A percentile compares a stretch with the other conserved stretches of the same genome.
These are phyloP conservation scores for Macroglossus sobrinus DNA, from an alignment of 2,113 vertebrate genomes.

Conservation along the genomic window DNA sequence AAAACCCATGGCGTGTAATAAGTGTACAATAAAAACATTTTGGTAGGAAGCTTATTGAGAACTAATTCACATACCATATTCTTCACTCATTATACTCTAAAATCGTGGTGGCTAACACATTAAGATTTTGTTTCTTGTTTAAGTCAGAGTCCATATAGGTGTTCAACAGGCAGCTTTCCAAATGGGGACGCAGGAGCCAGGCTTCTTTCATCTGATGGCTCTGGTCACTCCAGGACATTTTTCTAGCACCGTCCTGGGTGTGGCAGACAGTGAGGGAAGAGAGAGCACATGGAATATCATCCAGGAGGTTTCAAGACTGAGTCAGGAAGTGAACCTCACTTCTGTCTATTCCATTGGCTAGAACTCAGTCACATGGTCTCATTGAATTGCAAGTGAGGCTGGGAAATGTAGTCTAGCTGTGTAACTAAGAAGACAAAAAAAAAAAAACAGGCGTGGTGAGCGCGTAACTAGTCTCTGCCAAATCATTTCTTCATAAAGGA, in stretches of 20 bases:
- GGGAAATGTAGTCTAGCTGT: neutral
- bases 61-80: too few species aligned
- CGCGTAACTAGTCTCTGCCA: too few species aligned
- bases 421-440: neutral
- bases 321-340: neutral
- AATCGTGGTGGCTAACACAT: neutral
- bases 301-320: neutral
- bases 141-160: neutral
- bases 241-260: neutral
- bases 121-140: neutral
- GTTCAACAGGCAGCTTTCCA: neutral
- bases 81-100: neutral
- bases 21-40: too few species aligned
- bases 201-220: neutral
- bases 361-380: neutral
- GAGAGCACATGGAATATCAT: neutral
- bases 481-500: neutral
- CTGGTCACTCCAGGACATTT: neutral
- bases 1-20: too few species aligned
- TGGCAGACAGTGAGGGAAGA: neutral
- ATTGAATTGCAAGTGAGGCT: neutral
- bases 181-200: neutral
- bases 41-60: too few species aligned
- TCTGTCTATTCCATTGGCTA: neutral
- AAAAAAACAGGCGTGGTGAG: neutral